Base-by-base conservation (phyloP, 2,113 vertebrate genomes). In the Penelope pileata region DNA sequence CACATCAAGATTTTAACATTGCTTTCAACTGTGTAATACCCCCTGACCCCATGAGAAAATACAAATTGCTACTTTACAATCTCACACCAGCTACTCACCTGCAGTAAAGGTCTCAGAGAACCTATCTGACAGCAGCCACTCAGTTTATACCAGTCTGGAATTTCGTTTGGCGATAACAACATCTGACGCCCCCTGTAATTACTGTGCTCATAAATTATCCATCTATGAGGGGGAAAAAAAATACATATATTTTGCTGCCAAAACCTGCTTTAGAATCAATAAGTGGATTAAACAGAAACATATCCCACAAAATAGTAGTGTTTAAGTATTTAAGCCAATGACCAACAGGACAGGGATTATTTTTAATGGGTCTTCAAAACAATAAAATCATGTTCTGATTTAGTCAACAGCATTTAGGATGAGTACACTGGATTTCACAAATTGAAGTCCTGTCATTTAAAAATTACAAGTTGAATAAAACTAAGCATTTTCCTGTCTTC, bases 101-200 rank as follows among this genome's bases (percentile, higher is more conserved):
- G 99, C 48, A 97, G 59, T 81, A 99, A 97, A 30, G 99, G 99
- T 45, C 99, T 98, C 16, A 99, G 96, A 88, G 99, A 99, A 87
- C 99, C 99, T 70, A 99, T 98, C n/a, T 96, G 98, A 66, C 95
- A 95, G 96, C 96, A 99, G 93, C 97, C 97, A 48, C 97, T 98
- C 85, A 94, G 97, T 69, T 98, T 89, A 73, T 85, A 95, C 98
- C 98, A 98, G 8, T 99, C 98, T 5, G 94, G 86, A 78, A 99
- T 98, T 88, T 99, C 97, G 17, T 97, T 91, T 0, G 99, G 99
- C 69, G 97, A 97, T 51, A 99, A 80, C 7, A 99, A 96, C 89
- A 99, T 96, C 97, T 99, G 99, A 30, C 96, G 98, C 4, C 99
- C 99, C 47, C 98, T 98, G 95, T 99, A 99, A 96, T 98, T 98